Conservation (phyloP, 2,113 vertebrate genomes). For the Mormoops blainvillei region DNA sequence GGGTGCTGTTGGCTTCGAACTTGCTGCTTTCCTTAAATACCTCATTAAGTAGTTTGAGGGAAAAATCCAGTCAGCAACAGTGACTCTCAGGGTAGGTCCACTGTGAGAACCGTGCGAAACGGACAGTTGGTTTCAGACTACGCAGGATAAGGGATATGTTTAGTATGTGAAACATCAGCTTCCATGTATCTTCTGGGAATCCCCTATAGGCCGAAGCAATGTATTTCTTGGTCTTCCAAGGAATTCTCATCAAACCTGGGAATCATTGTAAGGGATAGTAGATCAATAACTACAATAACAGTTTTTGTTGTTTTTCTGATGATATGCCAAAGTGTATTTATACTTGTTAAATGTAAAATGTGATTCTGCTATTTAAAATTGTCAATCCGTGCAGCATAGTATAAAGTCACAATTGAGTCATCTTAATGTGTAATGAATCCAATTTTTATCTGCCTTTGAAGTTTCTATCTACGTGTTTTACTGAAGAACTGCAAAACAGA, state of each 20-base stretch:
- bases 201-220: neutral
- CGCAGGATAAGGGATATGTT: neutral
- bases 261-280: neutral
- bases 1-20: neutral
- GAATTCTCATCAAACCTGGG: neutral
- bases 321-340: neutral
- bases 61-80: neutral
- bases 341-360: neutral
- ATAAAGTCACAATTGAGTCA: neutral
- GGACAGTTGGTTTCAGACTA: neutral
- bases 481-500: neutral
- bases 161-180: neutral
- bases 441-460: neutral
- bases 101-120: neutral
- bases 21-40: neutral
- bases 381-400: neutral
- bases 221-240: neutral
- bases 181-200: neutral
- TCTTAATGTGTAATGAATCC: neutral
- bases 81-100: neutral
- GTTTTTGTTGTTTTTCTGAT: neutral
- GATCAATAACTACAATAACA: neutral
- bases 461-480: neutral
- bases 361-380: neutral
- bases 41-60: neutral